Conservation (phyloP, 1,140 invertebrate genomes). For the Hestina assimilis region DNA sequence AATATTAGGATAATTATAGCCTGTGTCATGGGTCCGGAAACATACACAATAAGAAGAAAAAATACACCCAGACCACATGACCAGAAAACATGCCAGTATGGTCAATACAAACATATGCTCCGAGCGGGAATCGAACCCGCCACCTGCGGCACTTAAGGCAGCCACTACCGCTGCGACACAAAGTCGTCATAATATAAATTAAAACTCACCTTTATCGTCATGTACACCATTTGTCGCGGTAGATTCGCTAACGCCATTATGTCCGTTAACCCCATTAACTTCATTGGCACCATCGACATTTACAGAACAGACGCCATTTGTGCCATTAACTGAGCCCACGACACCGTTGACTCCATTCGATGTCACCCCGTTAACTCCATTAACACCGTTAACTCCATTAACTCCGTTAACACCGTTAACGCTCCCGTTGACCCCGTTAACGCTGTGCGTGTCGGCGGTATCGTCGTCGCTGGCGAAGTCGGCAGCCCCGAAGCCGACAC, state of each 20-base stretch:
- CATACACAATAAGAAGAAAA: no score
- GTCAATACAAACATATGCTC: no score
- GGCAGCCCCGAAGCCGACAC: conserved; percentile 47
- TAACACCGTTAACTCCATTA: conserved; percentile 31
- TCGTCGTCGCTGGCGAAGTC: conserved; percentile 56
- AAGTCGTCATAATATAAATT: no score
- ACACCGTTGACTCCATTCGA: conserved; percentile 29
- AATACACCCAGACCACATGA: no score
- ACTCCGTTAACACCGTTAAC: conserved; percentile 34
- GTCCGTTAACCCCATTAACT: conserved; percentile 26
- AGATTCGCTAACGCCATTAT: conserved; percentile 28
- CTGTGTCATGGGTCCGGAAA: no score
- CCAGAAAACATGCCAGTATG: no score
- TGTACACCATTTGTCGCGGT: conserved; percentile 47
- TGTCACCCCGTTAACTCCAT: conserved; percentile 21
- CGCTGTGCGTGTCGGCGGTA: conserved; percentile 28
- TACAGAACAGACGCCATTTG: conserved; percentile 16
- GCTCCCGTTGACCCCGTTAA: conserved; percentile 27
- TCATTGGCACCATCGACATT: conserved; percentile 24
- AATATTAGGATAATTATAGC: no score
- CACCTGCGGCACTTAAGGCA: no score
- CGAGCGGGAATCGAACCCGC: no score
- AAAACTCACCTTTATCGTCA: conserved; percentile 50
- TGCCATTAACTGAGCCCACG: conserved; percentile 15
- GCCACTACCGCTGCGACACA: no score